These are phyloP conservation scores for Wiebesia pumilae DNA, from an alignment of 1,140 invertebrate species.

Conservation along the genomic window DNA sequence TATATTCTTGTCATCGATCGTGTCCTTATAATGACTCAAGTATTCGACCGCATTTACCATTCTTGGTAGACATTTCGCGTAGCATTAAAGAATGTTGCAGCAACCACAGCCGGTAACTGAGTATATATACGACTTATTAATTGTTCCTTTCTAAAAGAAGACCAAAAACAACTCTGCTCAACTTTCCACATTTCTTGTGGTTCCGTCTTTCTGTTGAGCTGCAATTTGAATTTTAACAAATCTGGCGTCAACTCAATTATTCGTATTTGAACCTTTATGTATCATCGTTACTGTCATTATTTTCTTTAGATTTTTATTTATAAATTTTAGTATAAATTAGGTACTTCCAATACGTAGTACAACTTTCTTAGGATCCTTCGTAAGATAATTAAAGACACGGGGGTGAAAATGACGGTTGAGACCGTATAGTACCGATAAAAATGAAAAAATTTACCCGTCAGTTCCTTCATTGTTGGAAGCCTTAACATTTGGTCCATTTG, in stretches of 20 bases:
- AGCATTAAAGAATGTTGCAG: background rate
- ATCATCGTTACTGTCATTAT: too few species aligned
- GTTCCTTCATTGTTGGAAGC: slow-evolving; percentile 55
- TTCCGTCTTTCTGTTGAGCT: slow-evolving; percentile 23
- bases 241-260: too few species aligned
- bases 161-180: slow-evolving; percentile 31
- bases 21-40: background rate
- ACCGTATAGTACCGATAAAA: background rate
- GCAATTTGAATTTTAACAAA: background rate
- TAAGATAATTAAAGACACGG: too few species aligned
- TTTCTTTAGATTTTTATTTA: too few species aligned
- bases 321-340: too few species aligned
- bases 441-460: slow-evolving; percentile 63
- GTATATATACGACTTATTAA: slow-evolving; percentile 61
- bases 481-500: slow-evolving; percentile 60
- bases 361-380: too few species aligned
- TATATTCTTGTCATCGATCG: background rate
- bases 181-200: slow-evolving; percentile 11
- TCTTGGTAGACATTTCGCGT: slow-evolving; percentile 53
- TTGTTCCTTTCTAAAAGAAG: slow-evolving; percentile 54
- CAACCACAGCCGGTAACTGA: slow-evolving; percentile 6
- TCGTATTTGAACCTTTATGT: too few species aligned
- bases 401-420: too few species aligned
- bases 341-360: too few species aligned
- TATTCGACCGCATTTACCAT: slow-evolving; percentile 61